Evolutionary conservation across 2,888 invertebrate species (phyloP).

Genomic region (Mimumesa dahlbomi): DNA sequence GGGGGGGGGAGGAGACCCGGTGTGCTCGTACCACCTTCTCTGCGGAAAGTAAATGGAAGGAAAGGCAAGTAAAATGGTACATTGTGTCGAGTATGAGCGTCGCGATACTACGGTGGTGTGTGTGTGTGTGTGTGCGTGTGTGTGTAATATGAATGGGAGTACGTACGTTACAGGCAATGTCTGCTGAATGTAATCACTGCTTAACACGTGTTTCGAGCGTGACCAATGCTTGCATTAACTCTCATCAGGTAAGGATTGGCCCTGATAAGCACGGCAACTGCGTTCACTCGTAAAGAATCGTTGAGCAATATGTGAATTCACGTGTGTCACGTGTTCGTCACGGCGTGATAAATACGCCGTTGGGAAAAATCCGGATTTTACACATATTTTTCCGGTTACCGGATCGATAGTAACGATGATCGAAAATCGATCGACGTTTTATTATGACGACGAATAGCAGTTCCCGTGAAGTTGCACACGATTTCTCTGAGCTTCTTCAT

Average conservation of each 20-base stretch:
- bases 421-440: neutral
- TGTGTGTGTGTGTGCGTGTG: neutral
- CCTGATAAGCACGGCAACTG: slow-evolving; percentile 33
- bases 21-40: slow-evolving; percentile 25
- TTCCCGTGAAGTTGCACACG: slow-evolving; percentile 3
- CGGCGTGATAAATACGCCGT: too few relatives aligned
- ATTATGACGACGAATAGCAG: neutral
- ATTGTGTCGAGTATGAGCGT: neutral
- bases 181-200: slow-evolving; percentile 44
- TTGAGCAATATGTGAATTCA: neutral
- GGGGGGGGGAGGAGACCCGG: too few relatives aligned
- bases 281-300: slow-evolving; percentile 2
- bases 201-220: slow-evolving; percentile 33
- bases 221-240: slow-evolving; percentile 20
- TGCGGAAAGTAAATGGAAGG: slow-evolving; percentile 24
- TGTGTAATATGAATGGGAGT: slow-evolving; percentile 19
- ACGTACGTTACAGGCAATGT: slow-evolving; percentile 59
- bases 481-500: slow-evolving; percentile 7
- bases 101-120: neutral
- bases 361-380: too few relatives aligned
- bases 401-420: neutral
- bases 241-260: slow-evolving; percentile 37
- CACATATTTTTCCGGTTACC: too few relatives aligned
- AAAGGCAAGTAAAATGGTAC: slow-evolving; percentile 30
- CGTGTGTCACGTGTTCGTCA: too few relatives aligned